Percentiles rank a stretch among this genome's conserved stretches.
Evolutionary conservation across 2,888 invertebrate genomes (phyloP).

Genomic region (Atherix ibis): DNA sequence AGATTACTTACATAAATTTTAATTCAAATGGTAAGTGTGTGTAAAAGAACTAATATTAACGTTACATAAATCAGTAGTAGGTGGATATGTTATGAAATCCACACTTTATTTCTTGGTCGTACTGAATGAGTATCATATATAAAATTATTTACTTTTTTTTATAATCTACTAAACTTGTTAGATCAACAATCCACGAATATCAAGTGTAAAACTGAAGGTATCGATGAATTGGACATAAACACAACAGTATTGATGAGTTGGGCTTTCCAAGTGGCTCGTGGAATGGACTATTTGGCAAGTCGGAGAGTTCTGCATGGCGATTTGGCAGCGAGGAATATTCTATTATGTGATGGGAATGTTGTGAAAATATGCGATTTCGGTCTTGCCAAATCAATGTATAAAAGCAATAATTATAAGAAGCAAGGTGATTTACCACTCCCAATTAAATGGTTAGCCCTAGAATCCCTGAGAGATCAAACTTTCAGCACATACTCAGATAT

Average conservation of each 20-base stretch:
- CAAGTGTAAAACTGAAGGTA: too few species aligned
- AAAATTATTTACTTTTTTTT: too few species aligned
- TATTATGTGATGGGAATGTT: slow-evolving; percentile 75
- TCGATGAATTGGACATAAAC: slow-evolving; percentile 49
- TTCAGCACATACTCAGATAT: slow-evolving; percentile 92
- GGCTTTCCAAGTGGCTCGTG: slow-evolving; percentile 85
- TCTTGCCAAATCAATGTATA: slow-evolving; percentile 78
- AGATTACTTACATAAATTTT: too few species aligned
- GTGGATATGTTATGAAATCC: too few species aligned
- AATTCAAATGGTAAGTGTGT: too few species aligned
- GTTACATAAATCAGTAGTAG: too few species aligned
- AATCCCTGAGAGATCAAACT: slow-evolving; percentile 76
- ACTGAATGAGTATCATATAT: too few species aligned
- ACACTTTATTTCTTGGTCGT: too few species aligned
- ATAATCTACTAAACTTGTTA: too few species aligned
- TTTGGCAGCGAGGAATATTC: slow-evolving; percentile 78
- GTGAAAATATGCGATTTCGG: slow-evolving; percentile 97
- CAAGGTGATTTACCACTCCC: slow-evolving; percentile 74
- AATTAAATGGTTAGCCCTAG: slow-evolving; percentile 94
- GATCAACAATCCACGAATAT: too few species aligned
- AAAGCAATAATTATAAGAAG: slow-evolving; percentile 79
- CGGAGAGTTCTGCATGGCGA: slow-evolving; percentile 79
- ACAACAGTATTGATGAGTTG: slow-evolving; percentile 77
- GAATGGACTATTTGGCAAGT: slow-evolving; percentile 87
- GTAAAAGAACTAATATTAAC: too few species aligned